A percentile compares a stretch with the other conserved stretches of the same genome.
Conservation (phyloP, 2,113 vertebrate genomes). For the Plestiodon gilberti region DNA sequence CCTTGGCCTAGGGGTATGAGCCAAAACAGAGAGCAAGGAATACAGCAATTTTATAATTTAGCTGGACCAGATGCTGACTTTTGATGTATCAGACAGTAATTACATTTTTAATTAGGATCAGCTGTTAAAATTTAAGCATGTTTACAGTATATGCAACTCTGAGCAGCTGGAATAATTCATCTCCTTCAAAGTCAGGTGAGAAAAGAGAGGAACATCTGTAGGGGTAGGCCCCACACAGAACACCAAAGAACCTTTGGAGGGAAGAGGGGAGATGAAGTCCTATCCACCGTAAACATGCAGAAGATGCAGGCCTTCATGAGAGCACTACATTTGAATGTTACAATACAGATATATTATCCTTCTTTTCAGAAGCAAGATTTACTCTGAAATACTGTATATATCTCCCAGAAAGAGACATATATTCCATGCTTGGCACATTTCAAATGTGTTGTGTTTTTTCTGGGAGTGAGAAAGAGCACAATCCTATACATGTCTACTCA, state of each 20-base stretch:
- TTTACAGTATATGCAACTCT: neutral
- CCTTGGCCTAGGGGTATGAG: slow-evolving; percentile 8
- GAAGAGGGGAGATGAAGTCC: neutral
- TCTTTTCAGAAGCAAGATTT: neutral
- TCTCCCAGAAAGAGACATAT: neutral
- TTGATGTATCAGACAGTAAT: neutral
- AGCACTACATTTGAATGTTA: neutral
- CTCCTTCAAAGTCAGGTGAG: neutral
- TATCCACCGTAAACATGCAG: neutral
- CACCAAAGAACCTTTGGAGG: neutral
- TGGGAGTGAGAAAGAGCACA: too few species aligned
- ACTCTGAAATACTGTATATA: neutral
- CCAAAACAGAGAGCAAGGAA: slow-evolving; percentile 25
- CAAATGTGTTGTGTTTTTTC: too few species aligned
- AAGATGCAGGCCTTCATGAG: neutral
- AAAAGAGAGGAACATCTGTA: neutral
- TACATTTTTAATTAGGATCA: slow-evolving; percentile 7
- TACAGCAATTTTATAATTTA: slow-evolving; percentile 13
- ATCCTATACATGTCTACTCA: too few species aligned
- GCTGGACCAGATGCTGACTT: neutral
- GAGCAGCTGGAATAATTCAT: neutral
- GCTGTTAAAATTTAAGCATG: slow-evolving; percentile 14
- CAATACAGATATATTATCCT: neutral
- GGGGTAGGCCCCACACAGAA: neutral
- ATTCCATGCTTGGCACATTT: too few species aligned